Conservation (phyloP, 1,140 invertebrate species). For the Drosophila lowei region DNA sequence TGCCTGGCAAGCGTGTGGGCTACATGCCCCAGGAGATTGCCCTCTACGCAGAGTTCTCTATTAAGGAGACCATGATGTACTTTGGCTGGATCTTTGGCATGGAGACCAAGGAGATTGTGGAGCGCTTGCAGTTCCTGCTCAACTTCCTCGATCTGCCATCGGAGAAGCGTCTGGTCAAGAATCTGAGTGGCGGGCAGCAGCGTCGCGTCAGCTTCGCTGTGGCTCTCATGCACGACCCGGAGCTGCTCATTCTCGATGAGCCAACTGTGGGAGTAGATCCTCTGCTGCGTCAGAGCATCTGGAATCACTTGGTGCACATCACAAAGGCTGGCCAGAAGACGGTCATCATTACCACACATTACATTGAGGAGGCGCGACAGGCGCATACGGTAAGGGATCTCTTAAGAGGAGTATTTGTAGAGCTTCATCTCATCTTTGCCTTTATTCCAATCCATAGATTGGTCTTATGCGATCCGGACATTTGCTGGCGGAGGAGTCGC, state of each 20-base stretch:
- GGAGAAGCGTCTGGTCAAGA: constrained; percentile 92
- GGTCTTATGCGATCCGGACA: constrained; percentile 96
- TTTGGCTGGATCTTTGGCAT: constrained; percentile 98
- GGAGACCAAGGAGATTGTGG: constrained; percentile 90
- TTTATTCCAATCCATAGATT: constrained; percentile 86
- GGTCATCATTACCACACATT: constrained; percentile 97
- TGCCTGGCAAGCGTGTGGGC: constrained; percentile 93
- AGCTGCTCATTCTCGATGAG: constrained; percentile 96
- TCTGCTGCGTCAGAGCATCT: constrained; percentile 94
- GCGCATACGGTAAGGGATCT: constrained; percentile 89
- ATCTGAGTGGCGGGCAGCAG: constrained; percentile 96
- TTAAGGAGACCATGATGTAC: constrained; percentile 97
- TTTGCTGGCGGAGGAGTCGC: constrained; percentile 95
- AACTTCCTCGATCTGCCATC: constrained; percentile 95
- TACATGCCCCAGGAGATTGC: constrained; percentile 96
- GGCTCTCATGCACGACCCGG: constrained; percentile 95
- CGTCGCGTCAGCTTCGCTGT: constrained; percentile 95
- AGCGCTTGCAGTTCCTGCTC: constrained; percentile 93
- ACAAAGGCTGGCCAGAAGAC: constrained; percentile 92
- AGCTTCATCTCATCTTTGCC: constrained; percentile 18
- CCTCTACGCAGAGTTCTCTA: constrained; percentile 96
- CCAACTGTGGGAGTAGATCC: constrained; percentile 97
- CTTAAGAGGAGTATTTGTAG: too few relatives aligned
- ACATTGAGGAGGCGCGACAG: constrained; percentile 95
- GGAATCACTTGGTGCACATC: constrained; percentile 94